Percentiles rank a stretch among this genome's conserved stretches.
These are phyloP conservation scores for Euphysa ruthae DNA, from an alignment of 30 jellyfish, hydroid and myxozoan genomes.

Conservation along the genomic window DNA sequence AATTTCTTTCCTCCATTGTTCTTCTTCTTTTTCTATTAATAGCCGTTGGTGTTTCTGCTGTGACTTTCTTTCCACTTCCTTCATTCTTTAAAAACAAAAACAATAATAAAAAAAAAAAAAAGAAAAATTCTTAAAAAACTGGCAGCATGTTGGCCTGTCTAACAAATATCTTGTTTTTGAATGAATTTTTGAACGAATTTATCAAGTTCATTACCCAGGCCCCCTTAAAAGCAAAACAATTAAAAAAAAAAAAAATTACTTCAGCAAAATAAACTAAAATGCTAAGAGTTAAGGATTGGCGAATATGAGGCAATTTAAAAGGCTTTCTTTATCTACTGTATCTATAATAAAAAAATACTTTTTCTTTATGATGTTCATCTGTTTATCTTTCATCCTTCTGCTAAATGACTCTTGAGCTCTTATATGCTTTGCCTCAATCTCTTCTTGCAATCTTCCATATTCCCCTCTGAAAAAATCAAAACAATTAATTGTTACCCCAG, in stretches of 20 bases:
- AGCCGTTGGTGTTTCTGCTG: slow-evolving; percentile 34
- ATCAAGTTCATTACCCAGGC: no score
- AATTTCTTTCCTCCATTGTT: slow-evolving; percentile 53
- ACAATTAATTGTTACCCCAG: no score
- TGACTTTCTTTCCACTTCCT: slow-evolving; percentile 40
- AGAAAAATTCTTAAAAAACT: background rate
- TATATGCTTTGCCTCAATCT: slow-evolving; percentile 36
- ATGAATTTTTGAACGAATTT: no score
- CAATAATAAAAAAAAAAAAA: background rate
- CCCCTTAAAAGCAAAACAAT: no score
- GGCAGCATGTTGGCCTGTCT: no score
- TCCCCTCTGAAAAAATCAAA: no score
- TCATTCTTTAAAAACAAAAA: slow-evolving; percentile 17
- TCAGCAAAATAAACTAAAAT: no score
- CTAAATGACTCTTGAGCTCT: slow-evolving; percentile 39
- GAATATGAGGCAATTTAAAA: no score
- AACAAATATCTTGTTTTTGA: no score
- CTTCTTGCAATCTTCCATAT: slow-evolving; percentile 3
- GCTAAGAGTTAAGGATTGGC: no score
- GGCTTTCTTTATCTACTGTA: no score
- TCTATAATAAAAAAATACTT: background rate
- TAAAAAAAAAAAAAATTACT: no score
- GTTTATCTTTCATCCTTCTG: slow-evolving; percentile 25
- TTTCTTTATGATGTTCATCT: background rate
- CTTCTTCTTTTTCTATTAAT: slow-evolving; percentile 33